Percentiles rank a stretch among this genome's conserved stretches.
These are phyloP conservation scores for Nycticorax nycticorax DNA, from an alignment of 2,113 vertebrate genomes.

Conservation along the genomic window DNA sequence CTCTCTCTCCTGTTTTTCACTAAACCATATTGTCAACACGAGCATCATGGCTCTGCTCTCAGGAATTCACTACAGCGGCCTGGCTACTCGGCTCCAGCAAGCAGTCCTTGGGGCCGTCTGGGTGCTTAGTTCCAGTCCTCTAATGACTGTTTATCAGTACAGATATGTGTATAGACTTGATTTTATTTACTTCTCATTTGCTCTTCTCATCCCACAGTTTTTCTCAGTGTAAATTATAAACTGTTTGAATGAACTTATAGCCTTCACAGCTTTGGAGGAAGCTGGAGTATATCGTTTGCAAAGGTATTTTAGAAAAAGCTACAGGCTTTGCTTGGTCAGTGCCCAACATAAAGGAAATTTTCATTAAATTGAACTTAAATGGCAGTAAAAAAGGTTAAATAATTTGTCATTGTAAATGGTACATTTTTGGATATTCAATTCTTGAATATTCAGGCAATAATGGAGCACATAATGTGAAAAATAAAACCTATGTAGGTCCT, in stretches of 20 bases:
- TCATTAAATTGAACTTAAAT: neutral
- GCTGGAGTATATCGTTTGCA: neutral
- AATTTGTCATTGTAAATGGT: neutral
- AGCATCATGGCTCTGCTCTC: neutral
- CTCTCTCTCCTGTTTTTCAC: neutral
- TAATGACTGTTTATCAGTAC: neutral
- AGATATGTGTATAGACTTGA: neutral
- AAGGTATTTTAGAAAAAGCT: neutral
- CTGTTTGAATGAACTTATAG: neutral
- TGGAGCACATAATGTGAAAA: neutral
- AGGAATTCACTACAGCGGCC: neutral
- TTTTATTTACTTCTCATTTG: neutral
- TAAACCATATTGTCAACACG: fast-evolving
- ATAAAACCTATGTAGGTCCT: neutral
- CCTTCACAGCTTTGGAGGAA: neutral
- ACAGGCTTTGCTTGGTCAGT: neutral
- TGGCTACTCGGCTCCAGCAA: neutral
- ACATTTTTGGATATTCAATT: neutral
- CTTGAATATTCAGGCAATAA: neutral
- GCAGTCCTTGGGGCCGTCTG: too few relatives aligned
- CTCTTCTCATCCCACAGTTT: neutral
- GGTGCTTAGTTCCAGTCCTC: neutral
- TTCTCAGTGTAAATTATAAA: neutral
- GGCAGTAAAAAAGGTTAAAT: neutral
- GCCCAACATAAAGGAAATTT: neutral